phyloP scores from a whole-genome alignment of 2,113 vertebrate species.

The Megalops atlanticus region DNA sequence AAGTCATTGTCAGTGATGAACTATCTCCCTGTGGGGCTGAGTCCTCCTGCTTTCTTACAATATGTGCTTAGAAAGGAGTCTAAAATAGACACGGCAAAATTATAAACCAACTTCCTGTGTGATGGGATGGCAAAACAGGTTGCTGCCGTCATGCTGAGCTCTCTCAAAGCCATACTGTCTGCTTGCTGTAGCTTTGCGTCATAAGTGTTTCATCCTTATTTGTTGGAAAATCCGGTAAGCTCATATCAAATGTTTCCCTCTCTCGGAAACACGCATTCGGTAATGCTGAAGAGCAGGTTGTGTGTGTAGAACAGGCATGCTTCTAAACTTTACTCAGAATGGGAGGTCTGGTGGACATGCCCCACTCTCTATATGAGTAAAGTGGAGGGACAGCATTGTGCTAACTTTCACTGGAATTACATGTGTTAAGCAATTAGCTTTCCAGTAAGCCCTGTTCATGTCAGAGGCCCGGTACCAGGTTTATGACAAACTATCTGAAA shows the following conservation, averaged over 20 bases:
- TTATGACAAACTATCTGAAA: no score
- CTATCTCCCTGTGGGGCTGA: neutral
- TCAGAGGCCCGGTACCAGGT: no score
- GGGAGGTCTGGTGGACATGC: neutral
- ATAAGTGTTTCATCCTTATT: neutral
- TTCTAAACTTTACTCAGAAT: neutral
- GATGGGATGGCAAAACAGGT: no score
- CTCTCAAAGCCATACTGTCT: neutral
- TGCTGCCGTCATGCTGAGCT: neutral
- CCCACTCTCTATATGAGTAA: neutral
- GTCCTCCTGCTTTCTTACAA: no score
- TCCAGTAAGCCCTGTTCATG: neutral
- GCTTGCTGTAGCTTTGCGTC: neutral
- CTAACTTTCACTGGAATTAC: no score
- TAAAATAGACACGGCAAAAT: no score
- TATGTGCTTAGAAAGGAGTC: no score
- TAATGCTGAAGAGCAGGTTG: neutral
- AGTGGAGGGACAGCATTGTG: no score
- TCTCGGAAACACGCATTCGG: neutral
- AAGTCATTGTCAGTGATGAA: no score
- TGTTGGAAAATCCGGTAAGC: slow-evolving; percentile 25
- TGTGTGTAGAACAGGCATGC: neutral
- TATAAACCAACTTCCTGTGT: neutral
- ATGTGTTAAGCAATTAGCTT: neutral
- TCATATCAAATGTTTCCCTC: neutral